Percentiles rank a stretch among this genome's conserved stretches.
Evolutionary conservation across 2,888 invertebrate species (phyloP).

Genomic region (Ectobius pallidus): DNA sequence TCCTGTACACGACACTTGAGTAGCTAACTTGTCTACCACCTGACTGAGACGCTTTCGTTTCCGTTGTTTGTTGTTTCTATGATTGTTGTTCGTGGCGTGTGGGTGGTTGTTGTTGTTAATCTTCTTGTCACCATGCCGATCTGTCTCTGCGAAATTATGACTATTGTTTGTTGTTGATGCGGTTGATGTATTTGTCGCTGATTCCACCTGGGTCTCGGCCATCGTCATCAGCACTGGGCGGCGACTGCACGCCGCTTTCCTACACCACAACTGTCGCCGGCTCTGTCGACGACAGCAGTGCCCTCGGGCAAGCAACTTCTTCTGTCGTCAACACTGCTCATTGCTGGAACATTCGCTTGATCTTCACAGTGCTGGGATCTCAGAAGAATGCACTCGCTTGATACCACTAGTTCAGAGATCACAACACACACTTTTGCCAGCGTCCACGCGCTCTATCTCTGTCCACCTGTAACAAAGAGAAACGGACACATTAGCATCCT

Average conservation of each 20-base stretch:
- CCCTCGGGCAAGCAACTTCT: background rate
- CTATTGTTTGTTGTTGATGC: background rate
- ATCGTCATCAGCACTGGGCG: slow-evolving; percentile 70
- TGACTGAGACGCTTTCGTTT: slow-evolving; percentile 81
- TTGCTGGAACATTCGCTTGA: slow-evolving; percentile 28
- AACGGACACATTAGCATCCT: too few species aligned
- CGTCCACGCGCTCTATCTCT: background rate
- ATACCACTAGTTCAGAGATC: too few species aligned
- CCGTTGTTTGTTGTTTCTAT: slow-evolving; percentile 62
- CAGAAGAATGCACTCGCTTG: background rate
- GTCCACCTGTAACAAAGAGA: slow-evolving; percentile 30
- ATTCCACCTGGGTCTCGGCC: slow-evolving; percentile 71
- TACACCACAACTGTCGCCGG: slow-evolving; percentile 2
- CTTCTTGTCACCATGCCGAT: slow-evolving; percentile 35
- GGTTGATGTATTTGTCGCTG: slow-evolving; percentile 59
- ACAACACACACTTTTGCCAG: background rate
- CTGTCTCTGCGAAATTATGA: slow-evolving; percentile 22
- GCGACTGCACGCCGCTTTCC: slow-evolving; percentile 60
- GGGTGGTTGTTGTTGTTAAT: slow-evolving; percentile 64
- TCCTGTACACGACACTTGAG: slow-evolving; percentile 49
- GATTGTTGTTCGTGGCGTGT: slow-evolving; percentile 63
- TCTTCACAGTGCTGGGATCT: slow-evolving; percentile 11
- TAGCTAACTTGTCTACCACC: slow-evolving; percentile 76
- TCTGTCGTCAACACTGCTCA: slow-evolving; percentile 36
- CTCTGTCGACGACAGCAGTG: slow-evolving; percentile 24